Evolutionary conservation across 2,113 vertebrate genomes (phyloP), one percentile per base, ranked within the genome.

Genomic region (Castor canadensis): DNA sequence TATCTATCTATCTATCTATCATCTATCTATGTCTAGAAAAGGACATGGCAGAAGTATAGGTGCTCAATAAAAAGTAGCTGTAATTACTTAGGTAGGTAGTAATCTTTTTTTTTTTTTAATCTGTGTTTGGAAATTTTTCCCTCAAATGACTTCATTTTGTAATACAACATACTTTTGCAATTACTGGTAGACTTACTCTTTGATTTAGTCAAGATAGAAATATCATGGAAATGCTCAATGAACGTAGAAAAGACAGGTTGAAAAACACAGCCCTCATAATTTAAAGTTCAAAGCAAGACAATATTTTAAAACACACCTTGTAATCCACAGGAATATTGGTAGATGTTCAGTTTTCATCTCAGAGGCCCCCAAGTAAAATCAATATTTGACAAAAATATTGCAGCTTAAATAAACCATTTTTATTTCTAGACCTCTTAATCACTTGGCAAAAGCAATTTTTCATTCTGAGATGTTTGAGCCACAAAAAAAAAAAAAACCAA

Each of bases 191-290:
- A 58, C 30, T 87, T 19, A n/a, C 24, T 85, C 30, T 52, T 62
- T 91, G 49, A 93, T 56, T 80, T 95, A 81, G 67, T 69, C 93
- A 93, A 89, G 49, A 83, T 60, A 24, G 40, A 89, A 87, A 73
- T 67, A 87, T 35, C 52, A 92, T 85, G 58, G 64, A 76, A 91
- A 89, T 5, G 54, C 75, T 82, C 58, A 91, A 54, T 40, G 54
- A 95, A 47, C 43, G 73, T 3, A 92, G 67, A 58, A 93, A 77
- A 76, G n/a, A 5, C 30, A 89, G 9, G 11, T 73, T 79, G 69
- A 96, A 75, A 1, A 91, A 52, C 35, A 35, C 11, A 82, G 30
- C 7, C 16, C 19, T 66, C 22, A 73, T 84, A 89, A 84, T 28
- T 30, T 60, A 87, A 79, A 89, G 22, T 64, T 45, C 75, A 83